Evolutionary conservation across 2,797 vertebrate species (phyloP).

Genomic region (Microctenopoma lineatum): DNA sequence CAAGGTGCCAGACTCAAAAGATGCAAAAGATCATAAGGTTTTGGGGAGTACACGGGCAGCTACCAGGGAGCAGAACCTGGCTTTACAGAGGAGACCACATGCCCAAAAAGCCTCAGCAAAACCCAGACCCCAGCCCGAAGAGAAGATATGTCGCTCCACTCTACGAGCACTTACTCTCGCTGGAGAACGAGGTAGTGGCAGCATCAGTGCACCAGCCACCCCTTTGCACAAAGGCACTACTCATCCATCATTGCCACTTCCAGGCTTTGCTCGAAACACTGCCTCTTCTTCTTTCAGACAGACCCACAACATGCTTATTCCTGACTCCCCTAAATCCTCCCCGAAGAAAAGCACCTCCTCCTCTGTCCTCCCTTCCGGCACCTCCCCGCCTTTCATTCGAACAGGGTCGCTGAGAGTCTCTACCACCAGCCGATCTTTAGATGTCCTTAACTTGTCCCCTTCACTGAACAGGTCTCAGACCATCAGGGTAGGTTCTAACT

Average conservation of each 20-base stretch:
- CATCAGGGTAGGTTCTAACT: slow-evolving; percentile 66
- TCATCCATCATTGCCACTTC: slow-evolving; percentile 55
- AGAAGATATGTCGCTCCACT: slow-evolving; percentile 85
- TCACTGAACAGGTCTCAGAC: slow-evolving; percentile 78
- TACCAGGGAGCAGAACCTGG: slow-evolving; percentile 14
- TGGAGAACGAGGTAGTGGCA: slow-evolving; percentile 22
- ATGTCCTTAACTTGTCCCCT: slow-evolving; percentile 6
- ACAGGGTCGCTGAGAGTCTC: slow-evolving; percentile 79
- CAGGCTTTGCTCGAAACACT: slow-evolving; percentile 87
- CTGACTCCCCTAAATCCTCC: slow-evolving; percentile 16
- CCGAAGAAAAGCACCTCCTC: slow-evolving; percentile 6
- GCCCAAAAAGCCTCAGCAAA: slow-evolving; percentile 81
- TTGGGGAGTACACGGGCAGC: neutral
- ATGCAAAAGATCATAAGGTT: slow-evolving; percentile 67
- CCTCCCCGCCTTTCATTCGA: slow-evolving; percentile 32
- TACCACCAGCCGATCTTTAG: slow-evolving; percentile 58
- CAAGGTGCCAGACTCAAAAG: slow-evolving; percentile 54
- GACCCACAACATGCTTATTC: slow-evolving; percentile 62
- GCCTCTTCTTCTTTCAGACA: slow-evolving; percentile 89
- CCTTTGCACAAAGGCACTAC: slow-evolving; percentile 57
- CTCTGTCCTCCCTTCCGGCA: neutral
- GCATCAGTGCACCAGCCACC: slow-evolving; percentile 65
- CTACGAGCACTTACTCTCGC: slow-evolving; percentile 58
- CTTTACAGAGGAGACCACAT: slow-evolving; percentile 48
- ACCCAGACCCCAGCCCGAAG: slow-evolving; percentile 80